Evolutionary conservation across 1,140 invertebrate genomes (phyloP), one percentile per base, ranked within the genome.

Genomic region (Trichonephila clavata): DNA sequence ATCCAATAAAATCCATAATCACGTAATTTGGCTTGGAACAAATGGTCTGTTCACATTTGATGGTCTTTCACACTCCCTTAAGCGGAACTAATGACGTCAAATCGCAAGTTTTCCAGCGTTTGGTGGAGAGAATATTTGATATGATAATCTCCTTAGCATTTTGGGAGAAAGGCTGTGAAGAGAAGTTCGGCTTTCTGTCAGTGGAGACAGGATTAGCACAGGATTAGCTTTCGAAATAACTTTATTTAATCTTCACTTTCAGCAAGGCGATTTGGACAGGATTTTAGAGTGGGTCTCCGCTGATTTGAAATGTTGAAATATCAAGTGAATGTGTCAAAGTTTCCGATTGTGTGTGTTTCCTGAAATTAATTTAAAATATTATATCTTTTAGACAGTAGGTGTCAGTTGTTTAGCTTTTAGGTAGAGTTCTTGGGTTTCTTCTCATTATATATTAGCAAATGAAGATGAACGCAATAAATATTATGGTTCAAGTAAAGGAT

Each of bases 1-100:
- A 14, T 32, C 68, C 27, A 77, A 77, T 77, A 77, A 77, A 77
- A 77, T 77, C 68, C 68, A 77, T 77, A 77, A 77, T 77, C 68
- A 77, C 68, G 68, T 32, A 77, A 77, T 77, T 77, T 77, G 27
- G 68, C 27, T 27, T 32, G 27, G 68, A 77, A 77, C 68, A 77
- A 77, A 77, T 77, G 68, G 68, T 77, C 68, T 77, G 68, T 20
- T 77, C 68, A 32, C 68, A 27, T 32, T 32, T 77, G 68, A 77
- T 77, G 68, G 68, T 77, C 68, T 77, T 77, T 77, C 68, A 27
- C 68, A 27, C 24, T 77, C 24, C 68, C 27, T 32, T 77, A 27
- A 77, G 68, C 68, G 14, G 24, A 20, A 77, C 68, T 77, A 77
- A 77, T 77, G 68, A 77, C 68, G 27, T 77, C 68, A 77, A 77